Evolutionary conservation across 2,888 invertebrate species (phyloP).

Genomic region (Julus scandinavius): DNA sequence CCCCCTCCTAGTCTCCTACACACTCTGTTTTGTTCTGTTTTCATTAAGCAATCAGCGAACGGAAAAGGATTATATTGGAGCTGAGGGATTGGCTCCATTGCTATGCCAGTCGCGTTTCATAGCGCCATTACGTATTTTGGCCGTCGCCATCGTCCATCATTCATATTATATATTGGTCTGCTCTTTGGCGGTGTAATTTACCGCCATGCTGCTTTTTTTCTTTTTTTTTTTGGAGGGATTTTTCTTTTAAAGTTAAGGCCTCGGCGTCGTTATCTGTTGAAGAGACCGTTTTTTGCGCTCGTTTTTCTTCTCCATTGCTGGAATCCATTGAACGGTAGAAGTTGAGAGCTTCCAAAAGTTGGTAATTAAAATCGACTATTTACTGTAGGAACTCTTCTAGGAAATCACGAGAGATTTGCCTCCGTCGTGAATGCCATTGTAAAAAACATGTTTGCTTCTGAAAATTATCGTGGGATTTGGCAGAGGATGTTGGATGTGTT

Average conservation of each 20-base stretch:
- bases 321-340: not conserved
- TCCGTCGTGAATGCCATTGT: not conserved
- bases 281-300: not conserved
- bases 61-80: constrained; percentile 33
- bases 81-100: not conserved
- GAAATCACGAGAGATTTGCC: constrained; percentile 19
- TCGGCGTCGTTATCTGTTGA: not conserved
- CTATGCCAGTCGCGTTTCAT: not conserved
- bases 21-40: constrained; percentile 6
- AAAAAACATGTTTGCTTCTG: not conserved
- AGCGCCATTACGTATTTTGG: constrained; percentile 26
- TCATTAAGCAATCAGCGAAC: constrained; percentile 25
- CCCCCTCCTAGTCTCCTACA: too few relatives aligned
- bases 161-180: constrained; percentile 33
- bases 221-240: too few relatives aligned
- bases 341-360: not conserved
- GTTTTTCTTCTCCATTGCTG: not conserved
- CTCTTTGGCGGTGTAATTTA: constrained; percentile 33
- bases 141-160: constrained; percentile 26
- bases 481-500: not conserved
- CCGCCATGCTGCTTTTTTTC: not conserved
- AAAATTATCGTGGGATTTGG: constrained; percentile 19
- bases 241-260: not conserved
- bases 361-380: constrained; percentile 17
- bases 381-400: not conserved